Conservation (phyloP, 2,888 invertebrate genomes). For the Stenoptilia bipunctidactyla region DNA sequence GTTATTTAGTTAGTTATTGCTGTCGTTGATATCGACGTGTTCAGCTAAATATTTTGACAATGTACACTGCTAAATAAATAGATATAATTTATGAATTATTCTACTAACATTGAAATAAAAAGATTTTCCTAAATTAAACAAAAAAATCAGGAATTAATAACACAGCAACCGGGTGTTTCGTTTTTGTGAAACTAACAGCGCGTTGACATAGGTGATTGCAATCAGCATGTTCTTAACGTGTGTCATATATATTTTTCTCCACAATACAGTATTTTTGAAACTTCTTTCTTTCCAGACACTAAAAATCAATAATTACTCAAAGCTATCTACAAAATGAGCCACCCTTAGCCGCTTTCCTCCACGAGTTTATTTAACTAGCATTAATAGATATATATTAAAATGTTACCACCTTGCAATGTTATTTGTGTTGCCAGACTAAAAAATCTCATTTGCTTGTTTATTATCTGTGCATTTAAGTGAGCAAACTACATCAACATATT, state of each 20-base stretch:
- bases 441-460: constrained; percentile 1
- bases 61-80: constrained; percentile 59
- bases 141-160: constrained; percentile 39
- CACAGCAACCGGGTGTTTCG: constrained; percentile 18
- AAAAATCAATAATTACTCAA: constrained; percentile 67
- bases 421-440: constrained; percentile 28
- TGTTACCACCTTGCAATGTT: constrained; percentile 5
- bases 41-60: constrained; percentile 3
- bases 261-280: constrained; percentile 33
- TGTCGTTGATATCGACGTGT: constrained; percentile 1
- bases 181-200: background rate
- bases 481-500: too few species aligned
- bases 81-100: constrained; percentile 50
- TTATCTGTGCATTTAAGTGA: too few species aligned
- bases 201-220: background rate
- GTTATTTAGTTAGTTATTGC: constrained; percentile 1
- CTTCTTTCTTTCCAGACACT: constrained; percentile 52
- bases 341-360: constrained; percentile 35
- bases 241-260: constrained; percentile 32
- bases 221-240: constrained; percentile 21
- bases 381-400: background rate
- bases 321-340: constrained; percentile 71
- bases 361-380: background rate
- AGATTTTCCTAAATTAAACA: constrained; percentile 32
- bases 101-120: constrained; percentile 42